These are phyloP conservation scores for Galagoides demidoff DNA, from an alignment of 2,797 vertebrate genomes.

Conservation along the genomic window DNA sequence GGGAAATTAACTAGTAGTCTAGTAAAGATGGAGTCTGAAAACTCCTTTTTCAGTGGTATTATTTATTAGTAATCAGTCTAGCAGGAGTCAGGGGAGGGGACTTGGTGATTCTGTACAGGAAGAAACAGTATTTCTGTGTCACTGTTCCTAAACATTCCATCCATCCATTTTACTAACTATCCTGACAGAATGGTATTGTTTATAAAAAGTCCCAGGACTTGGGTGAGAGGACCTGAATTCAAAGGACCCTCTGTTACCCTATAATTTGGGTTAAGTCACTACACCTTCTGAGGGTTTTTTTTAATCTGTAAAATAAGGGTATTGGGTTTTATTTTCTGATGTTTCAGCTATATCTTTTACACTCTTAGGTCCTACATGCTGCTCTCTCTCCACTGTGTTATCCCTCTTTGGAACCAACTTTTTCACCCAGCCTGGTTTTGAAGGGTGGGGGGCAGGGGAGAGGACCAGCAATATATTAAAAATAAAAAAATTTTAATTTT, in stretches of 20 bases:
- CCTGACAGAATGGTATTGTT: background rate
- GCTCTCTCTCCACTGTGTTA: background rate
- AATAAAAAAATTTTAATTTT: background rate
- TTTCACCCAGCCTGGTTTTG: background rate
- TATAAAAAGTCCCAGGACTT: background rate
- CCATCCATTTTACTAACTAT: background rate
- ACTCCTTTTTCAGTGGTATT: background rate
- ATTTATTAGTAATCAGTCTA: background rate
- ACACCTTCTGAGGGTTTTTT: background rate
- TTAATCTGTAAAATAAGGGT: background rate
- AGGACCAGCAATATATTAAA: background rate
- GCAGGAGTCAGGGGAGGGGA: accelerated
- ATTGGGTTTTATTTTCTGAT: background rate
- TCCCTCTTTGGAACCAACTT: background rate
- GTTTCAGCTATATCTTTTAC: background rate
- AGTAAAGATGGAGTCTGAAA: background rate
- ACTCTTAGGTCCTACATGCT: background rate
- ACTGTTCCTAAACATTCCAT: background rate
- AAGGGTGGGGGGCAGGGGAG: background rate
- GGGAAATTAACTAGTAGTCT: background rate
- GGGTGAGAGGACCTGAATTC: background rate
- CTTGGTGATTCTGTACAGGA: background rate
- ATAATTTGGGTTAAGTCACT: background rate
- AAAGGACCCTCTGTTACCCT: background rate
- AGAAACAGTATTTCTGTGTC: background rate